These are phyloP conservation scores for Meiosimyza platycephala DNA, from an alignment of 2,888 invertebrate species.

Conservation along the genomic window DNA sequence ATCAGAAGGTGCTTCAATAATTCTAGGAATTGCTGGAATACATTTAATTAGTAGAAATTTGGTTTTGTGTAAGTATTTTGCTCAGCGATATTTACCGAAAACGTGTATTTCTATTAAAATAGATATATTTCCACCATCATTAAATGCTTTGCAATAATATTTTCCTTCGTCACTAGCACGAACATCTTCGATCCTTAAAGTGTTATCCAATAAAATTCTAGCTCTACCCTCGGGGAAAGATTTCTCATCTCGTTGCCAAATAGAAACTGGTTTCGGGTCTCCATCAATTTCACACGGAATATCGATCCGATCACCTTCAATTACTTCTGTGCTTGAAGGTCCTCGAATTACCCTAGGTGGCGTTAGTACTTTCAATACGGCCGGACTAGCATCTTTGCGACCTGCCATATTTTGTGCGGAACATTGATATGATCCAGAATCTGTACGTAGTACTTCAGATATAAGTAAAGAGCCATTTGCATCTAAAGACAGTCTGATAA, in stretches of 20 bases:
- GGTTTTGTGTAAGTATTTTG: too few species aligned
- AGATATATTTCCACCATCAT: slow-evolving; percentile 54
- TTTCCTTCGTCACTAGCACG: slow-evolving; percentile 53
- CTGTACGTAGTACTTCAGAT: slow-evolving; percentile 51
- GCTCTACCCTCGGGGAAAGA: slow-evolving; percentile 53
- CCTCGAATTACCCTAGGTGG: slow-evolving; percentile 52
- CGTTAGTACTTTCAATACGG: slow-evolving; percentile 50
- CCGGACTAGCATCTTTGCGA: slow-evolving; percentile 50
- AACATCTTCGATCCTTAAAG: slow-evolving; percentile 52
- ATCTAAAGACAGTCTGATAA: slow-evolving; percentile 50
- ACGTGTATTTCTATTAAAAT: slow-evolving; percentile 50
- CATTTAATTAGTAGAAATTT: not conserved
- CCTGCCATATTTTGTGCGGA: slow-evolving; percentile 56
- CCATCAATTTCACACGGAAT: slow-evolving; percentile 52
- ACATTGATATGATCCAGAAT: slow-evolving; percentile 54
- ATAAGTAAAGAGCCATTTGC: slow-evolving; percentile 54
- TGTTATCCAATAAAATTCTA: slow-evolving; percentile 52
- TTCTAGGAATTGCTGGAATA: slow-evolving; percentile 50
- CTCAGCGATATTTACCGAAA: slow-evolving; percentile 45
- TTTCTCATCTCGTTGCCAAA: slow-evolving; percentile 51
- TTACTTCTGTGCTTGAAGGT: slow-evolving; percentile 53
- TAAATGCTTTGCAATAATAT: slow-evolving; percentile 52
- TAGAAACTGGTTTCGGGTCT: slow-evolving; percentile 51
- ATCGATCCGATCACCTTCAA: slow-evolving; percentile 53
- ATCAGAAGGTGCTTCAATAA: slow-evolving; percentile 52